Base-by-base conservation (phyloP, 2,888 invertebrate species). In the Epinotia brunnichana region DNA sequence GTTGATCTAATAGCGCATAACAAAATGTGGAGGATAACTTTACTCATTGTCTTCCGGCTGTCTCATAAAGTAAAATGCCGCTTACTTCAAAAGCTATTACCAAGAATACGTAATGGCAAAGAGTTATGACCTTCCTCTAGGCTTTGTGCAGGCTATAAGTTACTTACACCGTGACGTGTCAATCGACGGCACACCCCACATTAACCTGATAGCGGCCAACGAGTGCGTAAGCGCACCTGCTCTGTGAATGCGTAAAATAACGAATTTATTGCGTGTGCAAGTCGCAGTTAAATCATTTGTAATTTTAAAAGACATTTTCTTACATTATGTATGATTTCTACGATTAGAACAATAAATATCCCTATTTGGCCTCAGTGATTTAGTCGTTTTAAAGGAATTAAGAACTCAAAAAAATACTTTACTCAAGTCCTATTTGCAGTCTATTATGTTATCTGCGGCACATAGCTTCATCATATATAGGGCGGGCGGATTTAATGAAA, bases 171-270 rank as follows among this genome's bases (percentile, higher is more conserved):
- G 39, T 35, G 64, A 19, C 64, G 35, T 64, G 53, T 39, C 64
- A 64, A 64, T 54, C 64, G 53, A 54, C 39, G 39, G 64, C 51
- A 53, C 64, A 35, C 82, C 84, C 81, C 82, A 81, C 81, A 79
- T 53, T 53, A 53, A n/a, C 21, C 44, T 21, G 44, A 61, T 44
- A 61, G 21, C 44, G 35, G 19, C 15, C 24, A 82, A 77, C 85
- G 61, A 66, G 82, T 81, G 85, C 85, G 88, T 85, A 79, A 77
- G 83, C 87, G 87, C 91, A 91, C 92, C 92, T 92, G 91, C 86
- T 87, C 15, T 41, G 53, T 13, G 29, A 29, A n/a, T 57, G 19
- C 53, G 64, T 64, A 39, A 53, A 53, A 54, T 54, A 64, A 64
- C 64, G 64, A 64, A 44, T 24, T 39, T 64, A 53, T 19, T 53